Evolutionary conservation across 2,797 vertebrate species (phyloP).

Genomic region (Chelonia mydas): DNA sequence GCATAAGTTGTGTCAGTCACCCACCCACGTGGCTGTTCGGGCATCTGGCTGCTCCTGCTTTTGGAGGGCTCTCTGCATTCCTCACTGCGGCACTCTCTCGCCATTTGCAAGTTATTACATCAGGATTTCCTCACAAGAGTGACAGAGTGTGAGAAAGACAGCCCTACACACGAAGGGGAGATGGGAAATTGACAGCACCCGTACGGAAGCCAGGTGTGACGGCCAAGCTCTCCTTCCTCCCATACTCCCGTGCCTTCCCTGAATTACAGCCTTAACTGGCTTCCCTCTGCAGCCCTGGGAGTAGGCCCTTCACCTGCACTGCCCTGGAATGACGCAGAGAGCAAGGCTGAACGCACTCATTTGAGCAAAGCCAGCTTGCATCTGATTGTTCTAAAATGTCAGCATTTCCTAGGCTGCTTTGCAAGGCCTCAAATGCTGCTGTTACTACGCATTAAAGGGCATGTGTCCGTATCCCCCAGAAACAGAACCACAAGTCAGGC

Average conservation of each 20-base stretch:
- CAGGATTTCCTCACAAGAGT: not conserved
- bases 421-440: not conserved
- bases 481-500: not conserved
- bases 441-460: not conserved
- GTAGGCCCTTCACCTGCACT: not conserved
- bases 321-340: not conserved
- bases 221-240: not conserved
- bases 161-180: not conserved
- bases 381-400: not conserved
- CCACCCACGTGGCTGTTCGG: not conserved
- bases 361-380: not conserved
- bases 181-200: not conserved
- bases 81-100: not conserved
- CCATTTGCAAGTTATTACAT: too few species aligned
- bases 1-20: not conserved
- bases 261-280: not conserved
- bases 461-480: not conserved
- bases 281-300: not conserved
- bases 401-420: not conserved
- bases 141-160: not conserved
- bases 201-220: not conserved
- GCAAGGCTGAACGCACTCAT: not conserved
- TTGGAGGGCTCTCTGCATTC: not conserved
- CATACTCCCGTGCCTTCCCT: not conserved
- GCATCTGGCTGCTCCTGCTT: not conserved